Evolutionary conservation across 2,888 invertebrate genomes (phyloP), one percentile per base, ranked within the genome.

Genomic region (Thereva nobilitata): DNA sequence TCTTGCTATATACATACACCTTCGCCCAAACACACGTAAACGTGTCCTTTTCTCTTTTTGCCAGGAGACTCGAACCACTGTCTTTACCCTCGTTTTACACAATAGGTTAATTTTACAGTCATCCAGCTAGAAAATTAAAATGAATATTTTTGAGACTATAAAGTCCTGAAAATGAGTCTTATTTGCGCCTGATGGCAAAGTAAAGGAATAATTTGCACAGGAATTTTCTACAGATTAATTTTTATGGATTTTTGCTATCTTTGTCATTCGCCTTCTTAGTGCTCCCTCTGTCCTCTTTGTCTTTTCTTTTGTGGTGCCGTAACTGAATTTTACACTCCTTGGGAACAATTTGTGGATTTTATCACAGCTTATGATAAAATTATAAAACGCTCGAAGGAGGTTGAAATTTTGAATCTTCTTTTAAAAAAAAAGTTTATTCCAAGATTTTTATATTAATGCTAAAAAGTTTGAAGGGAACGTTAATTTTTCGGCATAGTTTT

Each of bases 221-320:
- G 71, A 73, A 73, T 74, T 73, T 74, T 74, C 72, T 73, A 72
- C 70, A 73, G 74, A 73, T 74, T 74, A 73, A 74, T 72, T 74
- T 74, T 74, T 74, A 74, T 74, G 72, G 70, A 74, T 71, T 67
- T 72, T 70, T 63, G 63, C 47, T 54, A 45, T 64, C 44, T 55
- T 64, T 61, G 61, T 61, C 61, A 61, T 61, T 42, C 50, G 41
- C 50, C 40, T 23, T 41, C 23, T 53, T 53, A 53, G 41, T 49
- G 61, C 34, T 49, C 50, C 41, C 23, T 23, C 23, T 41, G 41
- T 61, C 41, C 50, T 35, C 42, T 61, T 40, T n/a, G 9, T 23
- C 34, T 61, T 38, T n/a, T 47, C 10, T 35, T 35, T 44, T 40
- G 10, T 47, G 41, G 12, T 50, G 50, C 41, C 61, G 49, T 61